phyloP scores from a whole-genome alignment of 2,888 invertebrate genomes.

The Bugulina stolonifera region DNA sequence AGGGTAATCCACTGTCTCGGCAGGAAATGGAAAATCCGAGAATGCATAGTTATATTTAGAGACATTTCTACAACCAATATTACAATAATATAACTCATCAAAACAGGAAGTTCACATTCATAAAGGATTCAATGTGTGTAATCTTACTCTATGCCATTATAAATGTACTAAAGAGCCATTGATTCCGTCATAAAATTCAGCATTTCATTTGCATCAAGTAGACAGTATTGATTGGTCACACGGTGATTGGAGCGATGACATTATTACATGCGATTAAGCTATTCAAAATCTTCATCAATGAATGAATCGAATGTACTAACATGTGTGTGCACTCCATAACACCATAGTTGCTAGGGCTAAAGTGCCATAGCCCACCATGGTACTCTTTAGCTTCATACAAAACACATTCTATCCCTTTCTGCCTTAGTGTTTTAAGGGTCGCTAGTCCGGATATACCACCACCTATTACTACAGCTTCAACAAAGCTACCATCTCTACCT shows the following conservation, averaged over 20 bases:
- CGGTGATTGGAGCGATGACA: too few species aligned
- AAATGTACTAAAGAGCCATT: not conserved
- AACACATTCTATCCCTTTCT: slow-evolving; percentile 39
- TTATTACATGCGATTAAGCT: too few species aligned
- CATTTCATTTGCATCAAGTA: too few species aligned
- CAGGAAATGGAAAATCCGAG: slow-evolving; percentile 47
- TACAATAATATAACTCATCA: not conserved
- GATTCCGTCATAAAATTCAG: too few species aligned
- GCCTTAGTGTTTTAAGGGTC: slow-evolving; percentile 39
- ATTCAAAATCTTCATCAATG: too few species aligned
- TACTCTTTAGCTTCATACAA: slow-evolving; percentile 43
- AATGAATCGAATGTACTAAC: slow-evolving; percentile 36
- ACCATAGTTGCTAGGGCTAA: slow-evolving; percentile 45
- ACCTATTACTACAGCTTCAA: slow-evolving; percentile 40
- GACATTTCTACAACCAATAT: slow-evolving; percentile 43
- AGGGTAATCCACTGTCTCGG: slow-evolving; percentile 42
- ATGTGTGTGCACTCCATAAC: slow-evolving; percentile 51
- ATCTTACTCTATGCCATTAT: too few species aligned
- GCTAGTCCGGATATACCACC: slow-evolving; percentile 45
- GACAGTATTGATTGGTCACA: too few species aligned
- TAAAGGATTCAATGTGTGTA: too few species aligned
- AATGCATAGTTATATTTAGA: slow-evolving; percentile 50
- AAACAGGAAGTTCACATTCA: too few species aligned
- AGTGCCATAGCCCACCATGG: slow-evolving; percentile 48
- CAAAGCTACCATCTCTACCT: too few species aligned